Base-by-base conservation (phyloP, 2,113 vertebrate species). In the Myiopsitta monachus region DNA sequence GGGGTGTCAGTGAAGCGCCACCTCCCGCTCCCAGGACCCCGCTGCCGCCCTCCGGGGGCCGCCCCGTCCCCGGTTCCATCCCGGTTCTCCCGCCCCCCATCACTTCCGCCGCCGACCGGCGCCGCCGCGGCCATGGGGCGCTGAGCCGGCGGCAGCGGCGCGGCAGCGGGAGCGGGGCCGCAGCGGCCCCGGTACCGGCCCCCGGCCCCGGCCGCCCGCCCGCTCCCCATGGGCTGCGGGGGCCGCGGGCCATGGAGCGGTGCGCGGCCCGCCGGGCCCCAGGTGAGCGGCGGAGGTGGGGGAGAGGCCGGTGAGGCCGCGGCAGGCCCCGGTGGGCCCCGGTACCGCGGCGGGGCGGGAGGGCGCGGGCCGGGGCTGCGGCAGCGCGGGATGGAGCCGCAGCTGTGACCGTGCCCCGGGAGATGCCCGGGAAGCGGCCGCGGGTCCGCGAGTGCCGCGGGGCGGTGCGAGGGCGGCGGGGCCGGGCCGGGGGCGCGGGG, bases 21-120 rank as follows among this genome's bases (percentile, higher is more conserved):
- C 55, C 19, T 19, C 31, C 31, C 12, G 19, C 55, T 57, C 55
- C 31, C 31, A 57, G 55, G 62, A 43, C 27, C 21, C 23, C 9
- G 36, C 1, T 39, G 39, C 31, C 31, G 31, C 55, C 18, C 19
- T 24, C 16, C 38, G 9, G 30, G 26, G 27, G 47, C 41, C n/a
- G 62, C 59, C n/a, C 44, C 55, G 15, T 39, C 39, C 39, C 3
- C 57, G 22, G 18, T 28, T 33, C 61, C 54, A 55, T 55, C 79
- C 66, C 23, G 46, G 30, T 55, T 55, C 55, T 39, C 51, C 41
- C 54, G 19, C 31, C 27, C 74, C 64, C n/a, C 51, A 24, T 46
- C 85, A 74, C 91, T 92, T 93, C 91, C 91, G 86, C 86, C 85
- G 84, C 72, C 77, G 62, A 14, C 52, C 82, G 41, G 67, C 64